Evolutionary conservation across 2,888 invertebrate species (phyloP).

Genomic region (Drosophila nigritarsus): DNA sequence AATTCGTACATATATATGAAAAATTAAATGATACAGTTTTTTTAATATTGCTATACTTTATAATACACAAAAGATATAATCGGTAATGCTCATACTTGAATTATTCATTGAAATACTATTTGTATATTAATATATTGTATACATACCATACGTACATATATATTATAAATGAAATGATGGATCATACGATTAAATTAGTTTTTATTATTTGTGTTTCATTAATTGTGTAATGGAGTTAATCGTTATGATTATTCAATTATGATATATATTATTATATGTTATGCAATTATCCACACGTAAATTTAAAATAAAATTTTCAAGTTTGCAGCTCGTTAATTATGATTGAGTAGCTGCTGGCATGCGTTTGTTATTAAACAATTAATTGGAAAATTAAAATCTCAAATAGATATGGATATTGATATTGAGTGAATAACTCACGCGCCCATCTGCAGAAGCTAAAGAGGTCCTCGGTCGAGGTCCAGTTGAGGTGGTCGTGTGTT

Average conservation of each 20-base stretch:
- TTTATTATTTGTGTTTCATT: not conserved
- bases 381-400: not conserved
- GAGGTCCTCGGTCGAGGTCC: slow-evolving; percentile 40
- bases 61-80: not conserved
- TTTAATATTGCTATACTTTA: not conserved
- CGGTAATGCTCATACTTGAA: not conserved
- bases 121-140: not conserved
- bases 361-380: not conserved
- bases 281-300: not conserved
- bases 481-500: slow-evolving; percentile 45
- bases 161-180: not conserved
- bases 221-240: not conserved
- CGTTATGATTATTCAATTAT: not conserved
- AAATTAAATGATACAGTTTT: not conserved
- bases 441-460: slow-evolving; percentile 28
- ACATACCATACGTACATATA: not conserved
- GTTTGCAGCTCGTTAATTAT: not conserved
- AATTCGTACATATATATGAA: not conserved
- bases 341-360: not conserved
- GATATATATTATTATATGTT: not conserved
- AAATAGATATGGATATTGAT: not conserved
- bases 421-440: slow-evolving; percentile 46
- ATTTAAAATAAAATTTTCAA: not conserved
- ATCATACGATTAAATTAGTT: not conserved
- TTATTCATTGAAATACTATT: not conserved